phyloP scores from a whole-genome alignment of 1,140 invertebrate species.

The Orius insidiosus region DNA sequence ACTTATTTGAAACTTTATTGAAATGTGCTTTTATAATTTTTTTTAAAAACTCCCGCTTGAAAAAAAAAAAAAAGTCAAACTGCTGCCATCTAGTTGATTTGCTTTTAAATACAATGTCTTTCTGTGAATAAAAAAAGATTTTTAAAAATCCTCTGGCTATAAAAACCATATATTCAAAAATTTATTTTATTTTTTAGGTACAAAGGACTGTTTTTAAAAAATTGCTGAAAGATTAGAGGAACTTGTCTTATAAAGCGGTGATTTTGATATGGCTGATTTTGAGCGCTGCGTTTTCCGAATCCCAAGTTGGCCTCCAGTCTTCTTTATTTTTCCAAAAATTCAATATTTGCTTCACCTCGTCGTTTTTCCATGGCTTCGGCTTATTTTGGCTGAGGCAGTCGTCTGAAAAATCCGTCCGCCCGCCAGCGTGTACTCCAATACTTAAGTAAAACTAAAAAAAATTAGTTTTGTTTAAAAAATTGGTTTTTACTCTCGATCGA shows the following conservation, averaged over 20 bases:
- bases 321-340: slow-evolving; percentile 18
- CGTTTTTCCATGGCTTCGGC: slow-evolving; percentile 33
- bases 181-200: slow-evolving; percentile 7
- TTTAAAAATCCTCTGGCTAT: too few species aligned
- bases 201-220: slow-evolving; percentile 9
- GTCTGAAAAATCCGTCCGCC: slow-evolving; percentile 33
- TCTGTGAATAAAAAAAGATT: too few species aligned
- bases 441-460: slow-evolving; percentile 32
- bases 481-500: slow-evolving; percentile 32
- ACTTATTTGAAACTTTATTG: not conserved
- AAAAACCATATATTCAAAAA: too few species aligned
- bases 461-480: not conserved
- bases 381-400: slow-evolving; percentile 14
- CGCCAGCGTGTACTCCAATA: slow-evolving; percentile 35
- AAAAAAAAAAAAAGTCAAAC: not conserved
- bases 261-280: slow-evolving; percentile 26
- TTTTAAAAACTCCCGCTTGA: not conserved
- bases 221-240: too few species aligned
- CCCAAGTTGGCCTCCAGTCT: slow-evolving; percentile 28
- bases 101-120: not conserved
- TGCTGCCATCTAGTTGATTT: not conserved
- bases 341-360: slow-evolving; percentile 20
- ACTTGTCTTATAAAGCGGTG: slow-evolving; percentile 16
- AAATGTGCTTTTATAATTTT: not conserved
- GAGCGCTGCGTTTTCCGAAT: slow-evolving; percentile 53